These are phyloP conservation scores for Orthosia gracilis DNA, from an alignment of 2,888 invertebrate genomes.

Conservation along the genomic window DNA sequence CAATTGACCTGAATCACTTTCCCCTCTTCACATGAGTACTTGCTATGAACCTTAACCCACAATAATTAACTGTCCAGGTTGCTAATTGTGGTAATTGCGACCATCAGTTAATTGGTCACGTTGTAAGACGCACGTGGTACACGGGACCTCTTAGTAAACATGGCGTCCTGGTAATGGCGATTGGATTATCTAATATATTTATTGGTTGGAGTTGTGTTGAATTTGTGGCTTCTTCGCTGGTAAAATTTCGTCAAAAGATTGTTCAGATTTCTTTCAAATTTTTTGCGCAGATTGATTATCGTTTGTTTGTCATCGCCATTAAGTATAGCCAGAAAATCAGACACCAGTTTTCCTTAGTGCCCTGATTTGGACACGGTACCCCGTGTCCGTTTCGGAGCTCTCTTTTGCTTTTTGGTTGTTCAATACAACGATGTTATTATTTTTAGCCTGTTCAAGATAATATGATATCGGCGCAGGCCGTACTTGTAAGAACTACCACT, in stretches of 20 bases:
- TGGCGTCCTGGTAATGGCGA: slow-evolving; percentile 50
- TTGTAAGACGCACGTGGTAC: slow-evolving; percentile 48
- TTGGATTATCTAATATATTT: slow-evolving; percentile 23
- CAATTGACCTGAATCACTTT: slow-evolving; percentile 10
- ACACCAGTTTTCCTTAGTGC: too few species aligned
- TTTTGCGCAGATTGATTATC: neutral
- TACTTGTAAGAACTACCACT: slow-evolving; percentile 9
- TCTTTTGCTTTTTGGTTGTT: neutral
- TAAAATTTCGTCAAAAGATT: neutral
- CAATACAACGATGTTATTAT: neutral
- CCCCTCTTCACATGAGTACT: slow-evolving; percentile 14
- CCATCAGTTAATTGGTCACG: slow-evolving; percentile 61
- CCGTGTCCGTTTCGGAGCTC: too few species aligned
- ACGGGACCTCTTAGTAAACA: slow-evolving; percentile 49
- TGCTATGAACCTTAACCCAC: slow-evolving; percentile 56
- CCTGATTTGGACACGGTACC: too few species aligned
- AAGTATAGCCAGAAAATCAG: too few species aligned
- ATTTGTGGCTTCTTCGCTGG: neutral
- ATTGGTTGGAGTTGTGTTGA: neutral
- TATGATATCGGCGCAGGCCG: neutral
- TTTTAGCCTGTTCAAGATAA: neutral
- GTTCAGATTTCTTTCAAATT: neutral
- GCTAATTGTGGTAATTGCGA: slow-evolving; percentile 62
- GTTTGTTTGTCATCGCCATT: too few species aligned
- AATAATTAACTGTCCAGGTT: slow-evolving; percentile 55